Conservation (phyloP, 1,140 invertebrate genomes). For the Caenorhabditis brenneri region DNA sequence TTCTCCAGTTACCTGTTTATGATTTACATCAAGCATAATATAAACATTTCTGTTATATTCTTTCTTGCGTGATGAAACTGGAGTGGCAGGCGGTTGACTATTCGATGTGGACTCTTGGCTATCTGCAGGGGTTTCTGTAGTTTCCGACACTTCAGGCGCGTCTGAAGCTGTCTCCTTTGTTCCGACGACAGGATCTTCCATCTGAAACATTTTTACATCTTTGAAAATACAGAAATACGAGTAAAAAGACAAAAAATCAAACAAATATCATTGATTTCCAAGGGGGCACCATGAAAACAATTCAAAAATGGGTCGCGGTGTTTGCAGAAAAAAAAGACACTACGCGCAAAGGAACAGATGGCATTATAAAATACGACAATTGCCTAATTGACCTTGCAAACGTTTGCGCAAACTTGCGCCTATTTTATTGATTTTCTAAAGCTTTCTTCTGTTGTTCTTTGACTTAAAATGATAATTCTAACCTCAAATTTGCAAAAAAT, state of each 20-base stretch:
- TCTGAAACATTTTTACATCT: background rate
- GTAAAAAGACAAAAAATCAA: background rate
- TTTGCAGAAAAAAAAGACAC: background rate
- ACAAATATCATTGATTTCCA: background rate
- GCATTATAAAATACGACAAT: background rate
- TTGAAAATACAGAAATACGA: background rate
- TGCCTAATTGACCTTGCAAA: too few species aligned
- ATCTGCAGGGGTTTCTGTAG: background rate
- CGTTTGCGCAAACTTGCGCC: too few species aligned
- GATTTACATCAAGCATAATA: conserved; percentile 37
- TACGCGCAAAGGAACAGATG: background rate
- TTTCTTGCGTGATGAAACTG: background rate
- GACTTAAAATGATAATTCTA: too few species aligned
- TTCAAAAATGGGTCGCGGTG: background rate
- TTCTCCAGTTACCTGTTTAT: background rate
- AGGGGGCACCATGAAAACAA: background rate
- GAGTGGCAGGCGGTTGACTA: background rate
- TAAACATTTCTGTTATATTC: conserved; percentile 6
- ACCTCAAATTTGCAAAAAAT: too few species aligned
- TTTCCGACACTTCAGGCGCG: background rate
- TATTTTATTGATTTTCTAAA: too few species aligned
- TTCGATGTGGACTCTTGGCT: background rate
- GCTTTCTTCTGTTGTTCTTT: too few species aligned
- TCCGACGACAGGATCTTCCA: background rate
- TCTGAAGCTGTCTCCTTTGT: background rate